Percentiles rank a stretch among this genome's conserved stretches.
phyloP scores from a whole-genome alignment of 2,113 vertebrate species.

The Hipposideros armiger region DNA sequence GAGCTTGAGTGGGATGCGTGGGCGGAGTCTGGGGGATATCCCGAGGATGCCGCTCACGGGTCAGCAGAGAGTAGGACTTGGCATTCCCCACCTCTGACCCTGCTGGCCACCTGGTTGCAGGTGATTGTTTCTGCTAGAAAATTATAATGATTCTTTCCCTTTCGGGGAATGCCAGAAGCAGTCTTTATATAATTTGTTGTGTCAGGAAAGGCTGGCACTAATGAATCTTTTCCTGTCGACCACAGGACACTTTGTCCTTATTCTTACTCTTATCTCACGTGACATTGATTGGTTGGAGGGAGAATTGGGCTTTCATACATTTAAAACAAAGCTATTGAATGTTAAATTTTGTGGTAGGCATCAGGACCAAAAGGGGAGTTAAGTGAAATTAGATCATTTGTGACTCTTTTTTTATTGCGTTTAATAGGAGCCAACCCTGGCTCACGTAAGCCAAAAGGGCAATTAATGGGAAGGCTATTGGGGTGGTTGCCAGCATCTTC shows the following conservation, averaged over 20 bases:
- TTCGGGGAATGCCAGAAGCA: not conserved
- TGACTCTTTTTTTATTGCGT: conserved; percentile 27
- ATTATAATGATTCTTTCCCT: not conserved
- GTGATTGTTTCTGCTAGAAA: conserved; percentile 13
- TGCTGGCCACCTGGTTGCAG: not conserved
- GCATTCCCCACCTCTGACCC: not conserved
- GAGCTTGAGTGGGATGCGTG: not conserved
- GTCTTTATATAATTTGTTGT: not conserved
- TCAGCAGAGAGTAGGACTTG: not conserved
- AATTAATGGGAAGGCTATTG: not conserved
- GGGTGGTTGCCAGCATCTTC: not conserved
- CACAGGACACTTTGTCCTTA: not conserved
- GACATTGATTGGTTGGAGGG: not conserved
- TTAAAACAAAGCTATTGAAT: conserved; percentile 24
- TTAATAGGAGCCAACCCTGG: not conserved
- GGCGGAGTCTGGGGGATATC: not conserved
- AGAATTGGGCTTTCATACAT: not conserved
- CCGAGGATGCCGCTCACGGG: not conserved
- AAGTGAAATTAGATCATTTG: not conserved
- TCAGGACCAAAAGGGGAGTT: conserved; percentile 44
- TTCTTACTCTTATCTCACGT: not conserved
- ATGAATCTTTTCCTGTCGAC: not conserved
- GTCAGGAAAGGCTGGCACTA: not conserved
- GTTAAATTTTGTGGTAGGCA: not conserved
- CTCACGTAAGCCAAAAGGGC: not conserved